Evolutionary conservation across 2,888 invertebrate species (phyloP), one percentile per base, ranked within the genome.

Genomic region (Sabatieria punctata): DNA sequence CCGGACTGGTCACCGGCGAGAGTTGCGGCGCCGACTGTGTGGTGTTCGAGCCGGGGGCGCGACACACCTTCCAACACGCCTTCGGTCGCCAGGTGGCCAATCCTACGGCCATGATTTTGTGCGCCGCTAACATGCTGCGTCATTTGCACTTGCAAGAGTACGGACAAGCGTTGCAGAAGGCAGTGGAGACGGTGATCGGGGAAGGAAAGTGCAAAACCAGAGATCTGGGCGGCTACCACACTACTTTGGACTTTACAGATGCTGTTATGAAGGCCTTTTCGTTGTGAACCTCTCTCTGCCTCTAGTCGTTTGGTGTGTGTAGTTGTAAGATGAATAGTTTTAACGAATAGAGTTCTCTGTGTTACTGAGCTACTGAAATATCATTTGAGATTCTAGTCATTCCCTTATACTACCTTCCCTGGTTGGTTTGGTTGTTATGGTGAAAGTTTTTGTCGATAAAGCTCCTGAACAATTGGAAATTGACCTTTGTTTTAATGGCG

Each of bases 1-100:
- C 95, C 47, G 95, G 95, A 38, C 85, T 97, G 22, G 93, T 95
- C 2, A 85, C 93, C 45, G 97, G 95, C 36, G 85, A 89, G 33
- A 86, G 85, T 47, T 91, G 85, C 69, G 89, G 91, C 51, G 76
- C 82, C 0, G 81, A 89, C 63, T 80, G 83, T 60, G 93, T 88
- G 1, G 85, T 97, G 19, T 95, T 91, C 68, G 93, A 95, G 71
- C 91, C 91, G 64, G 64, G 61, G 49, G 56, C 61, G 39, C 52
- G 60, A 30, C 63, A 63, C 53, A 56, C 60, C 19, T 62, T 59
- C 58, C 57, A 60, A 45, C 57, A 59, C 47, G 61, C 59, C 24
- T 54, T 58, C 50, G 60, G 60, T 53, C 86, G 82, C 71, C 85
- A 86, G 72, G 82, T 93, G 52, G 97, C 97, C 39, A 97, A 97